Evolutionary conservation across 2,797 vertebrate species (phyloP), one percentile per base, ranked within the genome.

Genomic region (Schizopygopsis pylzovi): DNA sequence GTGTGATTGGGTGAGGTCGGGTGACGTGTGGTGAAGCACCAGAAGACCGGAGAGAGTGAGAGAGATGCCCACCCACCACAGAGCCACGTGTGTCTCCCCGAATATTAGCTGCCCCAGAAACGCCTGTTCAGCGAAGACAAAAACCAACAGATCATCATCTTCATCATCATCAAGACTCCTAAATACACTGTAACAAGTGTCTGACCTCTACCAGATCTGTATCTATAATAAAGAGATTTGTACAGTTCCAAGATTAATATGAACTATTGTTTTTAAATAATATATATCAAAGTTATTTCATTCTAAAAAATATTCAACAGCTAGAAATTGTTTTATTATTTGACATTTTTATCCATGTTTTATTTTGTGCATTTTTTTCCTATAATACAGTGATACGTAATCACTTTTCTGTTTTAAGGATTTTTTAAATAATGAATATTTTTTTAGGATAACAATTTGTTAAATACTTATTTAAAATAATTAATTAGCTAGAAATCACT

Each of bases 11-110:
- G 83, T 82, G 0, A 92, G 90, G 72, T 61, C 94, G 0, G 96
- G 95, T 0, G 95, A 92, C 37, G 94, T 94, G 1, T 95, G 95
- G 90, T 98, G 97, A 87, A 98, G 95, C 59, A 99, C 96, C 89
- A 96, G 2, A 43, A 99, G 96, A 45, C 98, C 97, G 0, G 97
- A 96, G 83, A 99, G 96, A 0, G 94, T 98, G 92, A 97, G 56
- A n/a, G 96, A 91, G 28, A 98, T 96, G 28, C 98, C 98, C 0
- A 97, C 93, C 97, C 98, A 99, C 97, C 98, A 99, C 91, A 99
- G 88, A 1, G 95, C 93, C 0, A 96, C 94, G 89, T 95, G 95
- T 70, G 94, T 93, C 89, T 96, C 95, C 12, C 95, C 95, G 2
- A 96, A 96, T 88, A 96, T 94, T 86, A 96, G 92, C 92, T 95